Evolutionary conservation across 2,797 vertebrate species (phyloP), one percentile per base, ranked within the genome.

Genomic region (Megaceryle alcyon): DNA sequence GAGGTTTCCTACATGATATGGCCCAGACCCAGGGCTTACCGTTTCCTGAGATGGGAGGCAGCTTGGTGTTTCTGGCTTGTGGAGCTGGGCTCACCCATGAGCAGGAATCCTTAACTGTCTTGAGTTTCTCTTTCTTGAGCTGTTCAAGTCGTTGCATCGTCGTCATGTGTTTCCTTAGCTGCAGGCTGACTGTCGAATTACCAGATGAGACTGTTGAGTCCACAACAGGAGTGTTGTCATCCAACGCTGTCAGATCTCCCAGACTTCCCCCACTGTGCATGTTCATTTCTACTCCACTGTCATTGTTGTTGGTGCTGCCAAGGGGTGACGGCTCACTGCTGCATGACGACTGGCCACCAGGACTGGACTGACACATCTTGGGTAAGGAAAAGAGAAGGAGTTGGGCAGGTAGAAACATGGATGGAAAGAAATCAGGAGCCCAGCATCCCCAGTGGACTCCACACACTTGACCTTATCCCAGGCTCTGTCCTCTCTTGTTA

Each of bases 361-460:
- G 99, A 97, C 99, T 99, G 98, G 99, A 99, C 98, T 99, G 99
- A 98, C 99, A 99, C 94, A 99, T 98, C 99, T 99, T 98, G 15
- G 54, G 43, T 73, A 92, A 76, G 81, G 28, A 88, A 68, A 68
- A 37, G 11, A 94, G n/a, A 5, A 87, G 31, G 43, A 66, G n/a
- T 69, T 86, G 39, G 28, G 54, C 16, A 56, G 35, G 35, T 51
- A 25, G n/a, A 90, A 94, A 66, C 16, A 61, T 0, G 22, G 68
- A 43, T 43, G 10, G 69, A 59, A 76, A 82, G 39, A 94, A 60
- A 73, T 9, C 14, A 92, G 26, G 12, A 84, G 23, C 65, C 37
- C 3, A 48, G 12, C 4, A 88, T 14, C 6, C 28, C 56, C 90
- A 87, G 19, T 1, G 3, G 46, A 28, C 4, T 86, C 22, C 26